These are phyloP conservation scores for Pseudomyrmex flavicornis DNA, from an alignment of 1,140 invertebrate genomes.

Conservation along the genomic window DNA sequence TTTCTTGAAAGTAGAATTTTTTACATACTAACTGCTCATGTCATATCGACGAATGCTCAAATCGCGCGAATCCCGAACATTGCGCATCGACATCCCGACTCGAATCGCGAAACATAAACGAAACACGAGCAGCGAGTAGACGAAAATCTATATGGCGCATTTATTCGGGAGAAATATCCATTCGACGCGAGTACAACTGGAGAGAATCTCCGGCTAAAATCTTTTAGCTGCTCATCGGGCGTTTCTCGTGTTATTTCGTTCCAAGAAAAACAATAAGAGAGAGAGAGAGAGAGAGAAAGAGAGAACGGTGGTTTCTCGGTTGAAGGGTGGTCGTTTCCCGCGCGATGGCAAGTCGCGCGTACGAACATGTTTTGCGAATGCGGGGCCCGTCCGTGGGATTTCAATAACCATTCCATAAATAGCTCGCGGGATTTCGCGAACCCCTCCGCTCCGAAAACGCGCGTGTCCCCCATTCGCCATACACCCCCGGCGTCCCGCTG, in stretches of 20 bases:
- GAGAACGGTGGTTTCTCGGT: not conserved
- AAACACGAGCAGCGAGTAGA: not conserved
- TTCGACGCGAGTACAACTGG: not conserved
- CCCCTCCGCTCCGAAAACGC: constrained; percentile 41
- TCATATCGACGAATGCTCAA: not conserved
- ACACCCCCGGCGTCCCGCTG: no score
- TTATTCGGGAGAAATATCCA: not conserved
- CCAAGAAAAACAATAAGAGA: constrained; percentile 59
- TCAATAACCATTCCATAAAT: constrained; percentile 83
- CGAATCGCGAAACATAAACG: not conserved
- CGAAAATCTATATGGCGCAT: not conserved
- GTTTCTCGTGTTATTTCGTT: constrained; percentile 49
- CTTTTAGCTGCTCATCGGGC: constrained; percentile 55
- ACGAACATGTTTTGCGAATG: constrained; percentile 76
- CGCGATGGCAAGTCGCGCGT: constrained; percentile 56
- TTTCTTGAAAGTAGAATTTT: not conserved
- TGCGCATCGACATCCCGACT: not conserved
- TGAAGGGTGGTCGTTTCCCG: constrained; percentile 3
- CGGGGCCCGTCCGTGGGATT: constrained; percentile 75
- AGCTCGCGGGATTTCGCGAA: constrained; percentile 76
- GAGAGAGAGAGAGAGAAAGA: no score
- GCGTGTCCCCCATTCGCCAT: no score
- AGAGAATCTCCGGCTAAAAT: constrained; percentile 21
- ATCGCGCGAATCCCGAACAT: not conserved
- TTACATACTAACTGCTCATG: no score